Percentiles rank a stretch among this genome's conserved stretches.
Conservation (phyloP, 2,888 invertebrate species). For the Cheilosia vulpina region DNA sequence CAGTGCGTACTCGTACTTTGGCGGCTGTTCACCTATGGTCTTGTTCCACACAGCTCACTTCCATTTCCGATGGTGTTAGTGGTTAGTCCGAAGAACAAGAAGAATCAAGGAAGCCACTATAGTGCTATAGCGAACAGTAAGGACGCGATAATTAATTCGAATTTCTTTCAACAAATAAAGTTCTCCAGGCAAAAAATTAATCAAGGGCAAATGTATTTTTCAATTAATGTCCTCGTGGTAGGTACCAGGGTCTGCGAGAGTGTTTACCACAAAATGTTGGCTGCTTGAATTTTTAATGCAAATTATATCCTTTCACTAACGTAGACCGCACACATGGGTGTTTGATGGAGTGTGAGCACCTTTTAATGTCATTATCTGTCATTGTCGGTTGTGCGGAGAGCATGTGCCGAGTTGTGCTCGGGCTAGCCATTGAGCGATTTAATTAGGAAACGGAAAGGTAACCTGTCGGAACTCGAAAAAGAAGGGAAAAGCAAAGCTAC, state of each 20-base stretch:
- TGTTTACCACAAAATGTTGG: slow-evolving; percentile 52
- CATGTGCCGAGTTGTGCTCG: not conserved
- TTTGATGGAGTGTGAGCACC: slow-evolving; percentile 17
- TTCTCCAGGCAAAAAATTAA: slow-evolving; percentile 54
- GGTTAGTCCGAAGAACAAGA: slow-evolving; percentile 13
- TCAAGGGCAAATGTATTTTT: slow-evolving; percentile 68
- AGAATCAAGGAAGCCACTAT: slow-evolving; percentile 20
- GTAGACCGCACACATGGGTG: slow-evolving; percentile 36
- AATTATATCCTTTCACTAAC: slow-evolving; percentile 62
- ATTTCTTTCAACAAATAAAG: slow-evolving; percentile 55
- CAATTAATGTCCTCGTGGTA: slow-evolving; percentile 61
- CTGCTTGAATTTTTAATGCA: slow-evolving; percentile 49
- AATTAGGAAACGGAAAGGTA: slow-evolving; percentile 23
- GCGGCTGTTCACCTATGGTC: slow-evolving; percentile 64
- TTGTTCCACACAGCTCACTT: slow-evolving; percentile 31
- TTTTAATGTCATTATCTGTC: slow-evolving; percentile 54
- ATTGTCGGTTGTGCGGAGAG: not conserved
- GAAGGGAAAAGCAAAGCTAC: not conserved
- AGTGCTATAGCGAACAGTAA: slow-evolving; percentile 21
- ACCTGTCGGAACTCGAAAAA: too few species aligned
- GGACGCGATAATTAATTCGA: slow-evolving; percentile 68
- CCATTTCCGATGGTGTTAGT: slow-evolving; percentile 34
- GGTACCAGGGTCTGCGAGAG: slow-evolving; percentile 37
- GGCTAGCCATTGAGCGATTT: slow-evolving; percentile 5
- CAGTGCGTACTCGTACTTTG: slow-evolving; percentile 61